A percentile compares a stretch with the other conserved stretches of the same genome.
Conservation (phyloP, 30 jellyfish, hydroid and myxozoan species). For the Aurelia sp. region DNA sequence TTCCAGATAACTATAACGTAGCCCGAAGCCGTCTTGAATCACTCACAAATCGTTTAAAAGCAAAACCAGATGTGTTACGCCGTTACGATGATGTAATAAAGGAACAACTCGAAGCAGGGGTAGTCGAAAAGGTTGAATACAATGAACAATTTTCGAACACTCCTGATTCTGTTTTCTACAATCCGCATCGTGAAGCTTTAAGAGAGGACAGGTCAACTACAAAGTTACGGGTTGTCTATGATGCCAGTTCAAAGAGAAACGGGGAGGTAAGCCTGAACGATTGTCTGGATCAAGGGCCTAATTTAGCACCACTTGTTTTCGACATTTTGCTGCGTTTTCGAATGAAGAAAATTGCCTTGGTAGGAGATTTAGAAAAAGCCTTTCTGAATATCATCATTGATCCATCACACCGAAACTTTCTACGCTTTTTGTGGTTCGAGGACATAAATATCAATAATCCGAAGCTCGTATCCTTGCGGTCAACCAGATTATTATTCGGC, state of each 20-base stretch:
- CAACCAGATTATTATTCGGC: not conserved
- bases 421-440: not conserved
- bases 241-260: not conserved
- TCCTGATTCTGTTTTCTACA: not conserved
- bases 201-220: not conserved
- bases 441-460: not conserved
- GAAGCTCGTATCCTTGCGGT: not conserved
- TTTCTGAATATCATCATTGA: not conserved
- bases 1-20: slow-evolving; percentile 31
- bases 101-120: slow-evolving; percentile 37
- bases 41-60: not conserved
- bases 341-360: not conserved
- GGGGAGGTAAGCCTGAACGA: not conserved
- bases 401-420: not conserved
- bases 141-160: too few relatives aligned
- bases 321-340: not conserved
- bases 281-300: not conserved
- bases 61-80: not conserved
- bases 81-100: not conserved
- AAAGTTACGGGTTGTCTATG: not conserved
- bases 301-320: not conserved
- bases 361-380: not conserved
- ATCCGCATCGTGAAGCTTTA: not conserved
- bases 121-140: slow-evolving; percentile 21
- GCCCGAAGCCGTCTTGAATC: not conserved